Base-by-base conservation (phyloP, 2,797 vertebrate species). In the Cetoscarus ocellatus region DNA sequence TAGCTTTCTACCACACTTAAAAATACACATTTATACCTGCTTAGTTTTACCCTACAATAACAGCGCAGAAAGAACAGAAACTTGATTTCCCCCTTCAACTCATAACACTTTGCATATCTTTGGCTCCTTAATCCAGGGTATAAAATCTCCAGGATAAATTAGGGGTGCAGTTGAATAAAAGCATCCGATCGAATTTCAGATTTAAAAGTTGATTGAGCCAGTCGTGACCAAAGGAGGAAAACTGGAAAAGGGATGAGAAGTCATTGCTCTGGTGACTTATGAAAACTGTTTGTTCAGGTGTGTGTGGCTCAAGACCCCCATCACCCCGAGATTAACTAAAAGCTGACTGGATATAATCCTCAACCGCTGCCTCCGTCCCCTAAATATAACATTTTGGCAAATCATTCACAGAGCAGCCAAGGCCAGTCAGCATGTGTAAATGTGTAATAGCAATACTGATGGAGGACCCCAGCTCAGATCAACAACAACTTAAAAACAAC, bases 21-120 rank as follows among this genome's bases (percentile, higher is more conserved):
- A 67, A 66, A 65, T 0, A 66, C 45, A 67, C 9, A 74, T 82
- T 78, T 65, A 68, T 18, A 67, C 13, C 60, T 60, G 11, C 19
- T 71, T 15, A 71, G 52, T 70, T 79, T 54, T 35, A 7, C 12
- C 18, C 56, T 51, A 17, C 18, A 15, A n/a, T 17, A 50, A 48
- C 10, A 36, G n/a, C 5, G 57, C 12, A 56, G 59, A 80, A 47
- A 47, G 9, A 36, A 17, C 19, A 57, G 48, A 17, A 13, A 63
- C 35, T 60, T 44, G 7, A 42, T 51, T 49, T 3, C 45, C 8
- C 60, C 7, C 17, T 58, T 66, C 34, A 84, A 86, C 82, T 84
- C 85, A 86, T 86, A 91, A 80, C 56, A 82, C 19, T 75, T 48
- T 10, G 36, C 7, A 67, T 70, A 77, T 80, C 50, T 85, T 84